Percentiles rank a stretch among this genome's conserved stretches.
These are phyloP conservation scores for Ictalurus punctatus DNA, from an alignment of 2,113 vertebrate genomes.

Conservation along the genomic window DNA sequence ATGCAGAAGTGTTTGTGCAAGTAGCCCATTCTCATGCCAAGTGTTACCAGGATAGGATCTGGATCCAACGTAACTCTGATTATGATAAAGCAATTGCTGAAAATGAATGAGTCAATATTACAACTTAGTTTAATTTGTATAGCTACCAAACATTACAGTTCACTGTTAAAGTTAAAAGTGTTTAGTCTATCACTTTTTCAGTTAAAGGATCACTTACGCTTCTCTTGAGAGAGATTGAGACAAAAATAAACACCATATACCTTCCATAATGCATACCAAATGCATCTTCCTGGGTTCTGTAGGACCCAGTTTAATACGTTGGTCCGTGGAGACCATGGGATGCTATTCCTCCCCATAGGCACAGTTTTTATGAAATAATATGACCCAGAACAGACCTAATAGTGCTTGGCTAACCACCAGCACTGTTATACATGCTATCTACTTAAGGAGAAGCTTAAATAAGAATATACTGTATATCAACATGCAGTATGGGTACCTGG, in stretches of 20 bases:
- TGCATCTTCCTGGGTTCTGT: constrained; percentile 5
- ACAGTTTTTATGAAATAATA: constrained; percentile 34
- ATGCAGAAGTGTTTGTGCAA: neutral
- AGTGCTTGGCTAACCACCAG: constrained; percentile 14
- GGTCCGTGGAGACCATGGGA: neutral
- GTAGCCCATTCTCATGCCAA: neutral
- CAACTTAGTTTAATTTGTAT: neutral
- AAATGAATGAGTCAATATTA: neutral
- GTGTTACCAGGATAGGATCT: neutral
- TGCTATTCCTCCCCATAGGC: constrained; percentile 11
- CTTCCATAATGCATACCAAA: no score
- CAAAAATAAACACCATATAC: neutral
- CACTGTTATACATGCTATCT: neutral
- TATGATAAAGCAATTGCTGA: neutral
- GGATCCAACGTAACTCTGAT: neutral
- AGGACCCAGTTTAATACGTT: neutral
- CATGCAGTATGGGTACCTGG: neutral
- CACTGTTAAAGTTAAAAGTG: neutral
- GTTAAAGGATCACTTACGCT: neutral
- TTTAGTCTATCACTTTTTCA: neutral
- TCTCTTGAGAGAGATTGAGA: neutral
- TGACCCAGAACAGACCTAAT: constrained; percentile 28
- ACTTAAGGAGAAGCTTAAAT: neutral
- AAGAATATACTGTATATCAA: neutral
- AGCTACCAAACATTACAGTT: neutral